phyloP scores from a whole-genome alignment of 2,797 vertebrate species.

The Arremon aurantiirostris region DNA sequence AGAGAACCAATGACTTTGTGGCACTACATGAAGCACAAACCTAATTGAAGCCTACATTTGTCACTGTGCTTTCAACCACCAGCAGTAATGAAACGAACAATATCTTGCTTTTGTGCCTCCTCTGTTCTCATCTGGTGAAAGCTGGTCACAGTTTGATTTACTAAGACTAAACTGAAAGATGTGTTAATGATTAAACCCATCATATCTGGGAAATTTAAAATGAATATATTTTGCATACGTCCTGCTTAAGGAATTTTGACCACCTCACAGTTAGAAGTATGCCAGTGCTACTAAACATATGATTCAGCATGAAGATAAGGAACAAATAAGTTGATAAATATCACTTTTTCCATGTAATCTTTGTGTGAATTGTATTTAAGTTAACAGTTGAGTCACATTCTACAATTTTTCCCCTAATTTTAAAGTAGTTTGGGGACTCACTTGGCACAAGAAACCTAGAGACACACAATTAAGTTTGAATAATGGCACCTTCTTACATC shows the following conservation, averaged over 20 bases:
- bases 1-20: neutral
- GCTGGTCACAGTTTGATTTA: neutral
- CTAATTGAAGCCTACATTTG: neutral
- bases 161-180: neutral
- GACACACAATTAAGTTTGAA: constrained; percentile 11
- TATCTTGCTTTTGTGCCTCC: neutral
- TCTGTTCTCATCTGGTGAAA: neutral
- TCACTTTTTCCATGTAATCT: neutral
- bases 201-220: neutral
- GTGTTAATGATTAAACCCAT: neutral
- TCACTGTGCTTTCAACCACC: neutral
- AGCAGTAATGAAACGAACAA: neutral
- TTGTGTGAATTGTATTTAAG: neutral
- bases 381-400: neutral
- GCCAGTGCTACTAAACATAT: neutral
- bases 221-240: neutral
- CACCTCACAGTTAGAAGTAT: neutral
- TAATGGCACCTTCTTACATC: neutral
- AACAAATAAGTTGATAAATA: neutral
- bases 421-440: neutral
- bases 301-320: neutral
- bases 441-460: neutral
- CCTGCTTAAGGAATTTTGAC: neutral
- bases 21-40: neutral
- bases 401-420: neutral